Evolutionary conservation across 1,140 invertebrate species (phyloP).

Genomic region (Euwallacea fornicatus): DNA sequence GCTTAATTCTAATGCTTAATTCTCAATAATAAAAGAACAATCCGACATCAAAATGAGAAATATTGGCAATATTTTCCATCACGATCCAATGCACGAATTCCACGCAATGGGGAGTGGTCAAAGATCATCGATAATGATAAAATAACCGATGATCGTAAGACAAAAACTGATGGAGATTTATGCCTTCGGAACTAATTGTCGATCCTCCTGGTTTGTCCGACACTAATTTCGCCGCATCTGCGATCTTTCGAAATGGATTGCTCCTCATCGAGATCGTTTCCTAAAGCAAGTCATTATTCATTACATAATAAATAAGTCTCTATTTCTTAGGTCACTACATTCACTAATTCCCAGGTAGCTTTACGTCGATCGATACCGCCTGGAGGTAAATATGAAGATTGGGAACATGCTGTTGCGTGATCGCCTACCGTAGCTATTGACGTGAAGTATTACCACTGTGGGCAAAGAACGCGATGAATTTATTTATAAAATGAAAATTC

Average conservation of each 20-base stretch:
- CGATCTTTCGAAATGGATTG: constrained; percentile 1
- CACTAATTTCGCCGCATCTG: constrained; percentile 5
- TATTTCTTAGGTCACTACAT: too few relatives aligned
- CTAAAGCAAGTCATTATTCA: not conserved
- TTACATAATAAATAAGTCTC: too few relatives aligned
- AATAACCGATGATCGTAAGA: constrained; percentile 12
- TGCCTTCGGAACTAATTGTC: not conserved
- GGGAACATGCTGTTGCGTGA: too few relatives aligned
- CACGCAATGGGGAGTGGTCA: constrained; percentile 6
- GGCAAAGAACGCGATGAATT: too few relatives aligned
- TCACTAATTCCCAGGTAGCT: too few relatives aligned
- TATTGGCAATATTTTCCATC: constrained; percentile 5
- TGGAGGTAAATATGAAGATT: too few relatives aligned
- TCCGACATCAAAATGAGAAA: constrained; percentile 3
- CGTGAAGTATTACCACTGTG: too few relatives aligned
- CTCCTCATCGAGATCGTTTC: constrained; percentile 1
- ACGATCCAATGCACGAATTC: constrained; percentile 19
- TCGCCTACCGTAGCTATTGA: too few relatives aligned
- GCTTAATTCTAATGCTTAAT: too few relatives aligned
- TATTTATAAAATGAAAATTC: too few relatives aligned
- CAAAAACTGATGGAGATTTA: constrained; percentile 15
- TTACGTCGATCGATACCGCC: too few relatives aligned
- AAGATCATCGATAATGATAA: not conserved
- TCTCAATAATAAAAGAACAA: not conserved
- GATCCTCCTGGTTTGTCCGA: constrained; percentile 5